phyloP scores from a whole-genome alignment of 1,140 invertebrate genomes.

The Leguminivora glycinivorella region DNA sequence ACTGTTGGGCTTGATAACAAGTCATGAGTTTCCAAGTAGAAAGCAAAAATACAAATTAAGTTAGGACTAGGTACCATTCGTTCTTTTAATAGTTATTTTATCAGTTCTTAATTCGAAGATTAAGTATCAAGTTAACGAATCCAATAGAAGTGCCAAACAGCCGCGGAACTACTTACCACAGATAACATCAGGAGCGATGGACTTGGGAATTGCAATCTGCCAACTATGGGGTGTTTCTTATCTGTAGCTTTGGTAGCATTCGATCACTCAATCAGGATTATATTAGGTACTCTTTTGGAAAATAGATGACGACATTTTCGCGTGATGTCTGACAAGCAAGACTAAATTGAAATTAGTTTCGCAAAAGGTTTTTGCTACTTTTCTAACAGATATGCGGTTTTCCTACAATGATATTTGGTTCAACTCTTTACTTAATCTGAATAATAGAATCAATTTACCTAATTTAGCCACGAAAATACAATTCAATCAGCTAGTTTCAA shows the following conservation, averaged over 20 bases:
- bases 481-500: too few species aligned
- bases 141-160: constrained; percentile 33
- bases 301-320: not conserved
- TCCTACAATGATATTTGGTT: too few species aligned
- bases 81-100: constrained; percentile 39
- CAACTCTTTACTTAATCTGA: too few species aligned
- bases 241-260: not conserved
- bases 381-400: too few species aligned
- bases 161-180: constrained; percentile 33
- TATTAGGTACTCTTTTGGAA: not conserved
- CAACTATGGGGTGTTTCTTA: constrained; percentile 19
- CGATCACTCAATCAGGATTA: not conserved
- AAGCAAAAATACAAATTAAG: not conserved
- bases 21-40: constrained; percentile 36
- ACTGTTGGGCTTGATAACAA: too few species aligned
- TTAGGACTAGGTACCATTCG: constrained; percentile 34
- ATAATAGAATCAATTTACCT: too few species aligned
- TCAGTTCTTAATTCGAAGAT: constrained; percentile 42
- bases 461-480: too few species aligned
- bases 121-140: constrained; percentile 42
- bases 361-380: too few species aligned
- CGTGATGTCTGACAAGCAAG: too few species aligned
- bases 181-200: constrained; percentile 26
- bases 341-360: too few species aligned
- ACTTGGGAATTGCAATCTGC: constrained; percentile 23